Evolutionary conservation across 1,140 invertebrate species (phyloP).

Genomic region (Bombus breviceps): DNA sequence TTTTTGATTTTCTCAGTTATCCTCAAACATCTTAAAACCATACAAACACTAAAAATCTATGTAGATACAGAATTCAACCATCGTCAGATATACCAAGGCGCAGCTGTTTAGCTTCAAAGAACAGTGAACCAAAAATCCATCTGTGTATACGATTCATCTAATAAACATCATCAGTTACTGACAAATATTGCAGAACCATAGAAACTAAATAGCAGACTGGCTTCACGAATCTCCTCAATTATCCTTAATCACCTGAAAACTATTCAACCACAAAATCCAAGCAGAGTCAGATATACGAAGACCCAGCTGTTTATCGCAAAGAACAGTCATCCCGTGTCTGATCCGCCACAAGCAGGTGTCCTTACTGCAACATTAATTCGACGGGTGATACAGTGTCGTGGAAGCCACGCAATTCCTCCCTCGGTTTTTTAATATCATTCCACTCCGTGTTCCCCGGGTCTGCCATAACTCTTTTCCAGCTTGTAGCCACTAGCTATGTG

Average conservation of each 20-base stretch:
- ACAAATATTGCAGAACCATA: too few species aligned
- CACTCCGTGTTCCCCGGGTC: too few species aligned
- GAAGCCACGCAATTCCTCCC: background rate
- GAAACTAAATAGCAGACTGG: too few species aligned
- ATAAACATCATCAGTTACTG: too few species aligned
- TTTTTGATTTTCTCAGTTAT: background rate
- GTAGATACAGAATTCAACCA: too few species aligned
- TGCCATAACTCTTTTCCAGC: slow-evolving; percentile 17
- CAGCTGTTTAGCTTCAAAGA: too few species aligned
- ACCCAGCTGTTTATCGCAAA: background rate
- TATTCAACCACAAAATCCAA: background rate
- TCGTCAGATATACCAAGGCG: too few species aligned
- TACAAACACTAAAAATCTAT: too few species aligned
- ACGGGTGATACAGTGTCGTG: background rate
- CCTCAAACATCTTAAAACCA: too few species aligned
- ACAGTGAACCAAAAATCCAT: too few species aligned
- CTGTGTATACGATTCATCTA: too few species aligned
- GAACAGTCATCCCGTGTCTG: background rate
- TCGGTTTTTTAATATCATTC: slow-evolving; percentile 10
- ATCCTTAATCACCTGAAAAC: background rate
- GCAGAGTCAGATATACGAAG: background rate
- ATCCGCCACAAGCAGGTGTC: slow-evolving; percentile 11
- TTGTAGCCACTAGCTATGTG: background rate
- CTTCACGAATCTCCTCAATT: background rate
- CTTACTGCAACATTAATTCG: slow-evolving; percentile 14